Evolutionary conservation across 2,113 vertebrate genomes (phyloP).

Genomic region (Hipposideros armiger): DNA sequence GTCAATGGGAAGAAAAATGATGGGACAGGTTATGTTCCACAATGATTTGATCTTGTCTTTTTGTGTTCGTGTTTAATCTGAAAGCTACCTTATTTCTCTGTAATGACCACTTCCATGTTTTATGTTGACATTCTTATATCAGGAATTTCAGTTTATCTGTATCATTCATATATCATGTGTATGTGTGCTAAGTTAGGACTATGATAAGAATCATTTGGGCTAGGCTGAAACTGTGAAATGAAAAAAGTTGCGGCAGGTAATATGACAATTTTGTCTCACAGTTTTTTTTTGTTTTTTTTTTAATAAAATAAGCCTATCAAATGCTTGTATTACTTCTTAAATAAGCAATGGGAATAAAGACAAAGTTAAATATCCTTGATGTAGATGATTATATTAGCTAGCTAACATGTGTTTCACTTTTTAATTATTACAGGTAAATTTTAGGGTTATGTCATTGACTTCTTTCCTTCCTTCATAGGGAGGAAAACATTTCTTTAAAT

Average conservation of each 20-base stretch:
- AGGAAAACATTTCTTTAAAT: not conserved
- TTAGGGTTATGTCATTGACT: not conserved
- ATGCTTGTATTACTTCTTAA: not conserved
- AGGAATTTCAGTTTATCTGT: not conserved
- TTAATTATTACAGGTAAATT: conserved; percentile 40
- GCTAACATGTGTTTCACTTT: not conserved
- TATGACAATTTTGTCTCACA: not conserved
- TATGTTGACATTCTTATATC: not conserved
- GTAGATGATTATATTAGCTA: not conserved
- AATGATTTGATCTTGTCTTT: not conserved
- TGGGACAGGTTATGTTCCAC: not conserved
- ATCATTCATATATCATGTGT: not conserved
- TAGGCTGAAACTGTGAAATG: not conserved
- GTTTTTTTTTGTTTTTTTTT: not conserved
- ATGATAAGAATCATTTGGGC: not conserved
- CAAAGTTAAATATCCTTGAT: not conserved
- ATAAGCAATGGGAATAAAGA: not conserved
- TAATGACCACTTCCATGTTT: not conserved
- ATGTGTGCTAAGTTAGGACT: not conserved
- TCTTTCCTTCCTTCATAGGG: not conserved
- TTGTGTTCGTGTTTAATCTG: not conserved
- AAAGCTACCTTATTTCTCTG: not conserved
- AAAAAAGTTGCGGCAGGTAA: not conserved
- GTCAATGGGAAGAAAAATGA: not conserved
- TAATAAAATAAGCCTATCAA: not conserved